These are phyloP conservation scores for Nasonia giraulti DNA, from an alignment of 1,140 invertebrate genomes.

Conservation along the genomic window DNA sequence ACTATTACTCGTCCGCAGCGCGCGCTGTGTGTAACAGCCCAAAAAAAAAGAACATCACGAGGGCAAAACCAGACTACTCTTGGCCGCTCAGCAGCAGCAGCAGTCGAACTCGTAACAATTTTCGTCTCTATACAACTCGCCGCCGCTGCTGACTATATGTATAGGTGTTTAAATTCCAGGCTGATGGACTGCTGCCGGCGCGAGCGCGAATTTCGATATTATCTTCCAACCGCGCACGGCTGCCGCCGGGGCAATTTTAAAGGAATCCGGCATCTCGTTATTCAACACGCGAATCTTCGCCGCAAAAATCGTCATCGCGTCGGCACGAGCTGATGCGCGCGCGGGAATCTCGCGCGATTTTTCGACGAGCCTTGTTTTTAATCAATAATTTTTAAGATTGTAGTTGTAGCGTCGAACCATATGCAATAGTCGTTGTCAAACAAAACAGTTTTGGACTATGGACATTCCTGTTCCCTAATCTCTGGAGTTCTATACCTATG, in stretches of 20 bases:
- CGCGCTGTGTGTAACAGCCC: background rate
- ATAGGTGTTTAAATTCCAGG: conserved; percentile 43
- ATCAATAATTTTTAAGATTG: too few relatives aligned
- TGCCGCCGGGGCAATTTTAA: conserved; percentile 24
- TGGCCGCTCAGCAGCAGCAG: background rate
- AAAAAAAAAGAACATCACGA: background rate
- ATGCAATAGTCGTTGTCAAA: too few relatives aligned
- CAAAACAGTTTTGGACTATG: too few relatives aligned
- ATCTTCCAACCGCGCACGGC: background rate
- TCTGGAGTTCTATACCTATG: too few relatives aligned
- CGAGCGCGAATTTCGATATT: conserved; percentile 49
- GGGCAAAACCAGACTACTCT: conserved; percentile 12
- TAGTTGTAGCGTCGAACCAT: too few relatives aligned
- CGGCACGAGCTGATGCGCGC: background rate
- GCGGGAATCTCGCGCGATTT: too few relatives aligned
- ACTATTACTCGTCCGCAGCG: too few relatives aligned
- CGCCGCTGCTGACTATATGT: conserved; percentile 1
- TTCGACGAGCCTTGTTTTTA: too few relatives aligned
- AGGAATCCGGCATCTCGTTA: conserved; percentile 52
- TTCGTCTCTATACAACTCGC: conserved; percentile 19
- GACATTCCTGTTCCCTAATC: too few relatives aligned
- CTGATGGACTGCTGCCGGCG: conserved; percentile 41
- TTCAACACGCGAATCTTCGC: conserved; percentile 45
- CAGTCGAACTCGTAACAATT: conserved; percentile 35
- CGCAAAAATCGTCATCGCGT: conserved; percentile 31